Evolutionary conservation across 2,888 invertebrate genomes (phyloP).

Genomic region (Macropis europaea): DNA sequence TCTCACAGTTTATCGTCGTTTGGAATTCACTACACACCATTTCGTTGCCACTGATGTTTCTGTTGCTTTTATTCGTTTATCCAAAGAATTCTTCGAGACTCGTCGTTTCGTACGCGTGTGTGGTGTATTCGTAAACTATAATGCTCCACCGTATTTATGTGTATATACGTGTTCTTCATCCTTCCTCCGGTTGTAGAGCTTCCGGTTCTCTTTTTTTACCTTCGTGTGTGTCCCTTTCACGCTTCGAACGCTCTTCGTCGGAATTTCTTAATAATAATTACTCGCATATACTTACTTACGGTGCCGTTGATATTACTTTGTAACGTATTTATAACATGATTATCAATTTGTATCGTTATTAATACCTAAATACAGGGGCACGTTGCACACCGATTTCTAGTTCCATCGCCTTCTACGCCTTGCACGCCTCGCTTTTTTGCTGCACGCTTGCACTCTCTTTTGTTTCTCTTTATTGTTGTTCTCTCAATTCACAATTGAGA

Average conservation of each 20-base stretch:
- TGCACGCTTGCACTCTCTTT: conserved; percentile 45
- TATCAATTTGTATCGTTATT: conserved; percentile 76
- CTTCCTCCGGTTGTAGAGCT: no score
- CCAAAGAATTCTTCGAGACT: conserved; percentile 46
- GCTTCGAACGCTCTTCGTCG: conserved; percentile 46
- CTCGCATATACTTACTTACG: conserved; percentile 77
- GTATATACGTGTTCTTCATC: conserved; percentile 16
- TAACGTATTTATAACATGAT: conserved; percentile 74
- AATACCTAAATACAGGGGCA: conserved; percentile 77
- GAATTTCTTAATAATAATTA: conserved; percentile 78
- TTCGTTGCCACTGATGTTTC: conserved; percentile 60
- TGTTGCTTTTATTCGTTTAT: conserved; percentile 48
- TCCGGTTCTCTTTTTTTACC: conserved; percentile 32
- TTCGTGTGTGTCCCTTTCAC: conserved; percentile 16
- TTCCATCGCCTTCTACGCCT: conserved; percentile 25
- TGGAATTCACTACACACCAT: conserved; percentile 49
- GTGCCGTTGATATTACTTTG: conserved; percentile 76
- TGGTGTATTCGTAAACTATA: conserved; percentile 32
- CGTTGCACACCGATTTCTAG: conserved; percentile 68
- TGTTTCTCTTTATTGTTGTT: conserved; percentile 15
- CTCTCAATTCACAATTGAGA: background rate
- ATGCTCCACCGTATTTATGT: conserved; percentile 35
- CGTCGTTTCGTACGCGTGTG: conserved; percentile 44
- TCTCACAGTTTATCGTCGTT: conserved; percentile 58
- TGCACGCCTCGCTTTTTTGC: conserved; percentile 55